Percentiles rank a stretch among this genome's conserved stretches.
Conservation (phyloP, 2,888 invertebrate genomes). For the Ophraella communa region DNA sequence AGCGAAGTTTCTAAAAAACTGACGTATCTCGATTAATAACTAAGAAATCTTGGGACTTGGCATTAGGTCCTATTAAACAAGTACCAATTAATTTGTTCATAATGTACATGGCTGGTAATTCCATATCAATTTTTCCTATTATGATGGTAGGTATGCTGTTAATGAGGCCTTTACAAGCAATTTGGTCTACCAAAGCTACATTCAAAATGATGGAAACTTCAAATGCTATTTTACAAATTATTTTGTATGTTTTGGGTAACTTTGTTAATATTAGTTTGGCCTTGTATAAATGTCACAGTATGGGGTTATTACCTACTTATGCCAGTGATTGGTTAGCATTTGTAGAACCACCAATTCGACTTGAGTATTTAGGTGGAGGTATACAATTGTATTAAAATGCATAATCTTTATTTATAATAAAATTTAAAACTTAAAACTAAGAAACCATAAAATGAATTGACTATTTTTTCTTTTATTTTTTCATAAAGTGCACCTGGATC, state of each 20-base stretch:
- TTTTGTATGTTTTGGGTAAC: slow-evolving; percentile 93
- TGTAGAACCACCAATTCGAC: slow-evolving; percentile 85
- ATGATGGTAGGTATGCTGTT: slow-evolving; percentile 99
- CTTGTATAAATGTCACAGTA: slow-evolving; percentile 96
- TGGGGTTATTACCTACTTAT: slow-evolving; percentile 96
- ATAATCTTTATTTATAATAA: slow-evolving; percentile 38
- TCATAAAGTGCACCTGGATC: slow-evolving; percentile 77
- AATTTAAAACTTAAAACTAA: slow-evolving; percentile 41
- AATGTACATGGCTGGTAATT: slow-evolving; percentile 99
- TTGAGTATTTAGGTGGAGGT: slow-evolving; percentile 88
- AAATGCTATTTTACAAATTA: slow-evolving; percentile 88
- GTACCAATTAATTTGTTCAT: slow-evolving; percentile 99
- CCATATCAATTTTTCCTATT: slow-evolving; percentile 98
- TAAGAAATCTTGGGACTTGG: slow-evolving; percentile 97
- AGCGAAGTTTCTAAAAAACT: slow-evolving; percentile 79
- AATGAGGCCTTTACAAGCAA: slow-evolving; percentile 92
- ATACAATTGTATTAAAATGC: slow-evolving; percentile 65
- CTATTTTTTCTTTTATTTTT: slow-evolving; percentile 67
- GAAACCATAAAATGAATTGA: slow-evolving; percentile 26
- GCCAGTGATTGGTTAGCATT: slow-evolving; percentile 98
- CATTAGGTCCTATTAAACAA: slow-evolving; percentile 92
- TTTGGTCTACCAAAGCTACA: slow-evolving; percentile 87
- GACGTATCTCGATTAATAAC: slow-evolving; percentile 86
- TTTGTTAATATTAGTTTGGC: slow-evolving; percentile 89
- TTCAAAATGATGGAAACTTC: slow-evolving; percentile 95